Evolutionary conservation across 2,113 vertebrate genomes (phyloP).

Genomic region (Caranx melampygus): DNA sequence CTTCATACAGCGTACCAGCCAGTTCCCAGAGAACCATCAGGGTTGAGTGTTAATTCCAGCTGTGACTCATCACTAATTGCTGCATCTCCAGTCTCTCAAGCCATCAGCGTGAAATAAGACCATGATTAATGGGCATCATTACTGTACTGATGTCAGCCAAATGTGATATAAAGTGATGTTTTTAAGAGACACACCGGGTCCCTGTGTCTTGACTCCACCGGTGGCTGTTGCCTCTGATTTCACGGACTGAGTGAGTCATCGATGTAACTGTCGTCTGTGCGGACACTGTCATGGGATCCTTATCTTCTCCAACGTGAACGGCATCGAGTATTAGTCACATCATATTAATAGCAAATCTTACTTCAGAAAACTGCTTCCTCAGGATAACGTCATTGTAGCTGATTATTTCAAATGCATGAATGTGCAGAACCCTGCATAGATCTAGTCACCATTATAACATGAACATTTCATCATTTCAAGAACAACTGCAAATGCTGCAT

Average conservation of each 20-base stretch:
- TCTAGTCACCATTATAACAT: neutral
- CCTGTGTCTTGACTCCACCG: slow-evolving; percentile 27
- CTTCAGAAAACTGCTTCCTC: neutral
- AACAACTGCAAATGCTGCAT: no score
- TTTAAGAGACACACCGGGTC: slow-evolving; percentile 4
- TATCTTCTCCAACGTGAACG: neutral
- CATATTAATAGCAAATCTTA: no score
- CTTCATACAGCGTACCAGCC: slow-evolving; percentile 5
- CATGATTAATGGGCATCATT: slow-evolving; percentile 62
- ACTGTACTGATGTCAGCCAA: slow-evolving; percentile 21
- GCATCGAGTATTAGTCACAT: neutral
- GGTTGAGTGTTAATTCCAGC: slow-evolving; percentile 36
- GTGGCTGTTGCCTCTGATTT: slow-evolving; percentile 41
- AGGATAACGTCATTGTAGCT: no score
- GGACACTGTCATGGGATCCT: neutral
- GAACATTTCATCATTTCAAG: neutral
- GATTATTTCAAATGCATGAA: neutral
- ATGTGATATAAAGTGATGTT: slow-evolving; percentile 17
- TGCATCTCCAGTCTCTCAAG: slow-evolving; percentile 41
- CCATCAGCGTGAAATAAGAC: slow-evolving; percentile 34
- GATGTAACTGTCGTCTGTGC: slow-evolving; percentile 13
- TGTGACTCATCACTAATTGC: slow-evolving; percentile 70
- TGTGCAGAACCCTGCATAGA: neutral
- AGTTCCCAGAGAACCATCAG: neutral
- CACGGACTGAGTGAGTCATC: slow-evolving; percentile 61